These are phyloP conservation scores for Pristionchus fissidentatus DNA, from an alignment of 2,888 invertebrate genomes.

Conservation along the genomic window DNA sequence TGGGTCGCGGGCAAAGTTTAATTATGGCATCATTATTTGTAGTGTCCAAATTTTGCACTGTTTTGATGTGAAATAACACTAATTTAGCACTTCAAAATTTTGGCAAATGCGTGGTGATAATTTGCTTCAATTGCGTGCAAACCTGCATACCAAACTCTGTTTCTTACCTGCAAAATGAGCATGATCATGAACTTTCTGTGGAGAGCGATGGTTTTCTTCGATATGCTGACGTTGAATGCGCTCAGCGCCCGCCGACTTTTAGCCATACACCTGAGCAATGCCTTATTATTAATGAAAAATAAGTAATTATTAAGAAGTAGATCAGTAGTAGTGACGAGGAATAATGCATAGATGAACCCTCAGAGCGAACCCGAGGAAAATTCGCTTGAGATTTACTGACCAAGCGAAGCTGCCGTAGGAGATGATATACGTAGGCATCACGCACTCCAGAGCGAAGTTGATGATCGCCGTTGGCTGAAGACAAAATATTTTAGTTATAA, in stretches of 20 bases:
- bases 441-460: slow-evolving; percentile 17
- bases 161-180: slow-evolving; percentile 2
- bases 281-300: neutral
- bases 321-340: neutral
- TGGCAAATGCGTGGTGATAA: too few relatives aligned
- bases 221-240: neutral
- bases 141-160: too few relatives aligned
- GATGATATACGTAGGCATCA: neutral
- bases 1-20: too few relatives aligned
- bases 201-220: neutral
- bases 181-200: neutral
- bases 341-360: too few relatives aligned
- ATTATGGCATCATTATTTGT: too few relatives aligned
- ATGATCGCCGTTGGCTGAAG: neutral
- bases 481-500: neutral
- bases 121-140: too few relatives aligned
- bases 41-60: too few relatives aligned
- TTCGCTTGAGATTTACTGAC: too few relatives aligned
- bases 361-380: too few relatives aligned
- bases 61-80: too few relatives aligned
- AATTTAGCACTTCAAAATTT: too few relatives aligned
- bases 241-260: too few relatives aligned
- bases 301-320: neutral
- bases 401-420: slow-evolving; percentile 13
- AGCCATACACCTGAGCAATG: neutral